These are phyloP conservation scores for Ascidia mentula DNA, from an alignment of 23 tunicate genomes.

Conservation along the genomic window DNA sequence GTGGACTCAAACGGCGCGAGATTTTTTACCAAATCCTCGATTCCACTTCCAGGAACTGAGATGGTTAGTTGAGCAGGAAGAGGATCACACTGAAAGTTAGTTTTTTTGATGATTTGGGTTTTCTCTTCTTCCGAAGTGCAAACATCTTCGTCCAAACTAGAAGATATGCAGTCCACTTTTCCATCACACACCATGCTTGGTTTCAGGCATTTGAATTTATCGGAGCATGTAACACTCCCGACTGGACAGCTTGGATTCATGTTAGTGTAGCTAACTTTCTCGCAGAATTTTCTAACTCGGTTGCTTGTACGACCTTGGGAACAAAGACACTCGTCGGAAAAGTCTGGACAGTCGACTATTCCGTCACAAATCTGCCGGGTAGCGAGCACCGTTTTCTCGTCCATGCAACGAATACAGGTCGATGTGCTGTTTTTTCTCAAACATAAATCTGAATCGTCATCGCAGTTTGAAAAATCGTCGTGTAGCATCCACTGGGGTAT, in stretches of 20 bases:
- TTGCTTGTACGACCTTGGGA: background rate
- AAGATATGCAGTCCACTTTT: conserved; percentile 12
- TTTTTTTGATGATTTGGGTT: background rate
- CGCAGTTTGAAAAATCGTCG: conserved; percentile 11
- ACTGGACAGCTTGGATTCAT: background rate
- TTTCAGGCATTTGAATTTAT: conserved; percentile 4
- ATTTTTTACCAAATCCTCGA: background rate
- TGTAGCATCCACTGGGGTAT: conserved; percentile 37
- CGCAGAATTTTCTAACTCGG: background rate
- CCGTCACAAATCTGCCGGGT: conserved; percentile 7
- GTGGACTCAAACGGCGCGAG: background rate
- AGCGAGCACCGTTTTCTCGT: background rate
- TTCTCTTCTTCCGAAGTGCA: background rate
- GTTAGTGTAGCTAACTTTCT: background rate
- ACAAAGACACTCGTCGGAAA: background rate
- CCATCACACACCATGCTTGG: conserved; percentile 21
- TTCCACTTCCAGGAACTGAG: background rate
- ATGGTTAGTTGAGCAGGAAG: background rate
- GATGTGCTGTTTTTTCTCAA: background rate
- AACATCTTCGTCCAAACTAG: conserved; percentile 21
- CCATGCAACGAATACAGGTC: background rate
- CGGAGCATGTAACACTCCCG: background rate
- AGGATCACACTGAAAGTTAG: background rate
- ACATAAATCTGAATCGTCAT: conserved; percentile 34
- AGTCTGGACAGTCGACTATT: background rate